A percentile compares a stretch with the other conserved stretches of the same genome.
phyloP scores from a whole-genome alignment of 2,113 vertebrate species.

The Scalopus aquaticus region DNA sequence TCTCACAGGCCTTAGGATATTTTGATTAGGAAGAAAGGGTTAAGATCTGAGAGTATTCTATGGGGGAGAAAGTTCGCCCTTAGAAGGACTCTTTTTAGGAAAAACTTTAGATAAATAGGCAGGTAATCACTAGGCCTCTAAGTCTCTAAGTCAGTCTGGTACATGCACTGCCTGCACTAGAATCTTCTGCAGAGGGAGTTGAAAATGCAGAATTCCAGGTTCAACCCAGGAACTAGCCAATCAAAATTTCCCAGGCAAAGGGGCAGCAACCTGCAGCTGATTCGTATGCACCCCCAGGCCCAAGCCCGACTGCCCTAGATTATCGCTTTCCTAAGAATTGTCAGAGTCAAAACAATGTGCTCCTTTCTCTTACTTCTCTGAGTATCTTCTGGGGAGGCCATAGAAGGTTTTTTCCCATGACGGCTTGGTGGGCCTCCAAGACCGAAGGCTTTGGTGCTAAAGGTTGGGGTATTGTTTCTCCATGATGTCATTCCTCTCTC shows the following conservation, averaged over 20 bases:
- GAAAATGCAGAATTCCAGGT: neutral
- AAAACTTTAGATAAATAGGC: neutral
- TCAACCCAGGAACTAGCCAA: neutral
- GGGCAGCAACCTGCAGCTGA: neutral
- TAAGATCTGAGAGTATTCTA: neutral
- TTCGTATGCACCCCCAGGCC: neutral
- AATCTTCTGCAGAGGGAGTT: neutral
- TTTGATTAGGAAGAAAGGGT: neutral
- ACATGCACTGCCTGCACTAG: neutral
- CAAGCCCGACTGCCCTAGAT: neutral
- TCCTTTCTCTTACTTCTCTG: neutral
- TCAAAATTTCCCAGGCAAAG: neutral
- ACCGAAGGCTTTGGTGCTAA: neutral
- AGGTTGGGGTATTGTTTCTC: neutral
- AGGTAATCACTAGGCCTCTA: neutral
- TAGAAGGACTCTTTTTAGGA: neutral
- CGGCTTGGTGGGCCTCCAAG: neutral
- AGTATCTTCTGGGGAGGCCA: neutral
- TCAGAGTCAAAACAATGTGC: neutral
- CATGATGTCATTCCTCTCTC: conserved; percentile 53
- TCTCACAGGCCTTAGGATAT: neutral
- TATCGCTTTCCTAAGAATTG: neutral
- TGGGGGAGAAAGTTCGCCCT: neutral
- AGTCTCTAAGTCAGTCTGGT: neutral
- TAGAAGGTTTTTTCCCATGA: neutral